Evolutionary conservation across 2,888 invertebrate genomes (phyloP).

Genomic region (Gisinianus flammeolus): DNA sequence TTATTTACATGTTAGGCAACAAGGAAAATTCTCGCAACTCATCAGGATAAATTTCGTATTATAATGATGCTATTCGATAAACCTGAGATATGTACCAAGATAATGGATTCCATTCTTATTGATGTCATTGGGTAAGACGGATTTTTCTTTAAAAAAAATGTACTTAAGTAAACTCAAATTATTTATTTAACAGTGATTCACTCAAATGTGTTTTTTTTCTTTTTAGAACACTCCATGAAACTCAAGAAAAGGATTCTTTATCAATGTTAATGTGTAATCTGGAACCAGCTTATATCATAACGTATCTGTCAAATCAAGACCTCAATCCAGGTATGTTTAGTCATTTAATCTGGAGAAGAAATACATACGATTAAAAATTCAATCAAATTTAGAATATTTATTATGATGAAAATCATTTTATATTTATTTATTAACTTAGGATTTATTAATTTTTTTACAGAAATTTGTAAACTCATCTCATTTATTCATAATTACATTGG

Average conservation of each 20-base stretch:
- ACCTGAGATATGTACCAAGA: constrained; percentile 80
- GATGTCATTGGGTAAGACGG: constrained; percentile 62
- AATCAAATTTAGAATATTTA: no score
- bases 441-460: no score
- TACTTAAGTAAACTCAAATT: not conserved
- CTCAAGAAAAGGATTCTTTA: constrained; percentile 40
- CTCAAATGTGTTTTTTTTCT: no score
- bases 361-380: no score
- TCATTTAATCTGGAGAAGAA: no score
- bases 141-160: not conserved
- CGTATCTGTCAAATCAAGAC: constrained; percentile 40
- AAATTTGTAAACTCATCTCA: constrained; percentile 24
- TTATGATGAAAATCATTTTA: no score
- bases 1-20: constrained; percentile 21
- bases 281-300: constrained; percentile 40
- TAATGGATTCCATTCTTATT: constrained; percentile 76
- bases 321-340: no score
- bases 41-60: constrained; percentile 68
- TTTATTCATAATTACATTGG: constrained; percentile 23
- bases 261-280: constrained; percentile 47
- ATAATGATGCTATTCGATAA: constrained; percentile 84
- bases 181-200: no score
- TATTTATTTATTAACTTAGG: no score
- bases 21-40: constrained; percentile 27
- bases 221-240: constrained; percentile 39